A percentile compares a stretch with the other conserved stretches of the same genome.
phyloP scores from a whole-genome alignment of 2,888 invertebrate species.

The Pammene aurita region DNA sequence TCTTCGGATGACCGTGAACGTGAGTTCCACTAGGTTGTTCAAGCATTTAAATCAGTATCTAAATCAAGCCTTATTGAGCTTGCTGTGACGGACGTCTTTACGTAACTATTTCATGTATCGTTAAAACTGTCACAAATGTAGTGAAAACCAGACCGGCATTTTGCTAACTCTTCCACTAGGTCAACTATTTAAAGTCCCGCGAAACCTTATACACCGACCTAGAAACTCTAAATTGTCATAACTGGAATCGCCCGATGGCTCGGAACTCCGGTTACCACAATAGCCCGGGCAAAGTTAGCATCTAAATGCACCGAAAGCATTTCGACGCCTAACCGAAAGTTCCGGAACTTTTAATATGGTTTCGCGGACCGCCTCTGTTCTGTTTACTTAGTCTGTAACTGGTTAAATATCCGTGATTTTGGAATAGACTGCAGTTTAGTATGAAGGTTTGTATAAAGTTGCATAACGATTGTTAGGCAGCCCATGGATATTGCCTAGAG shows the following conservation, averaged over 20 bases:
- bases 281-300: slow-evolving; percentile 48
- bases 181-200: slow-evolving; percentile 11
- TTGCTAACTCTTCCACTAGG: slow-evolving; percentile 2
- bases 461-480: neutral
- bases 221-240: slow-evolving; percentile 37
- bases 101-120: too few species aligned
- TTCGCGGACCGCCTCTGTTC: slow-evolving; percentile 55
- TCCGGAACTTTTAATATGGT: slow-evolving; percentile 65
- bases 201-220: slow-evolving; percentile 15
- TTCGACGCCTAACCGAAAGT: slow-evolving; percentile 50
- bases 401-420: slow-evolving; percentile 36
- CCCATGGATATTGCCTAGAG: too few species aligned
- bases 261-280: slow-evolving; percentile 43
- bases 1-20: too few species aligned
- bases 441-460: neutral
- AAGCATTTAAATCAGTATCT: too few species aligned
- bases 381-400: slow-evolving; percentile 50
- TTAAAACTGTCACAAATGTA: too few species aligned
- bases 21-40: too few species aligned
- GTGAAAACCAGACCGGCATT: too few species aligned
- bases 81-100: too few species aligned
- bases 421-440: slow-evolving; percentile 2
- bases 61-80: too few species aligned
- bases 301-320: slow-evolving; percentile 51
- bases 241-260: slow-evolving; percentile 24